phyloP scores from a whole-genome alignment of 1,140 invertebrate genomes.

The Calycopis cecrops region DNA sequence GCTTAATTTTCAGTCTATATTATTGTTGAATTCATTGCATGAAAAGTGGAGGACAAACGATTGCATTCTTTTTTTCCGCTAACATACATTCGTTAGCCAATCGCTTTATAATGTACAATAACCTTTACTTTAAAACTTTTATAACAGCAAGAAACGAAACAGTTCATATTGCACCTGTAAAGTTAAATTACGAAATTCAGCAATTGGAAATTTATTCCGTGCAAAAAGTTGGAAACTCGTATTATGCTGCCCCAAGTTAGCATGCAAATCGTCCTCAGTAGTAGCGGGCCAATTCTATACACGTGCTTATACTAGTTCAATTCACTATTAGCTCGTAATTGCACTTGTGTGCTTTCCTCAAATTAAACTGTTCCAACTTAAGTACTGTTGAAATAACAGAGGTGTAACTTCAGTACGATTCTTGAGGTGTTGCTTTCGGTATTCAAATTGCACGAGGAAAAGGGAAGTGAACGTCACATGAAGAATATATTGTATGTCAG shows the following conservation, averaged over 20 bases:
- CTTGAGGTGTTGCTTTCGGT: too few relatives aligned
- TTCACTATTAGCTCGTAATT: conserved; percentile 4
- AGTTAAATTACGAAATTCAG: not conserved
- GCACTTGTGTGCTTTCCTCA: not conserved
- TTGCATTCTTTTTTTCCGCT: too few relatives aligned
- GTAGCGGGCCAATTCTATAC: not conserved
- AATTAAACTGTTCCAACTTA: conserved; percentile 9
- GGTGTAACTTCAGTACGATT: too few relatives aligned
- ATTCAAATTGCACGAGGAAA: too few relatives aligned
- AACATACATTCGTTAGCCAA: too few relatives aligned
- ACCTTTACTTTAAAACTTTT: too few relatives aligned
- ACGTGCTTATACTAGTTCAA: not conserved
- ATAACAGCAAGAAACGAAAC: too few relatives aligned
- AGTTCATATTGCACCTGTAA: not conserved
- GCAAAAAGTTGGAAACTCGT: conserved; percentile 7
- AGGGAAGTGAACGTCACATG: too few relatives aligned
- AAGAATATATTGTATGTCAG: too few relatives aligned
- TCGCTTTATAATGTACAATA: too few relatives aligned
- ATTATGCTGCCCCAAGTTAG: not conserved
- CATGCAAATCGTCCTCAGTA: not conserved
- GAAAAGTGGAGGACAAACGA: too few relatives aligned
- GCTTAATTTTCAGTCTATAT: not conserved
- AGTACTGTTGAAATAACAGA: conserved; percentile 1
- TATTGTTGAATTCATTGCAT: too few relatives aligned
- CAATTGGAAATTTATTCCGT: conserved; percentile 1